Evolutionary conservation across 1,140 invertebrate genomes (phyloP), one percentile per base, ranked within the genome.

Genomic region (Apocrypta bakeri): DNA sequence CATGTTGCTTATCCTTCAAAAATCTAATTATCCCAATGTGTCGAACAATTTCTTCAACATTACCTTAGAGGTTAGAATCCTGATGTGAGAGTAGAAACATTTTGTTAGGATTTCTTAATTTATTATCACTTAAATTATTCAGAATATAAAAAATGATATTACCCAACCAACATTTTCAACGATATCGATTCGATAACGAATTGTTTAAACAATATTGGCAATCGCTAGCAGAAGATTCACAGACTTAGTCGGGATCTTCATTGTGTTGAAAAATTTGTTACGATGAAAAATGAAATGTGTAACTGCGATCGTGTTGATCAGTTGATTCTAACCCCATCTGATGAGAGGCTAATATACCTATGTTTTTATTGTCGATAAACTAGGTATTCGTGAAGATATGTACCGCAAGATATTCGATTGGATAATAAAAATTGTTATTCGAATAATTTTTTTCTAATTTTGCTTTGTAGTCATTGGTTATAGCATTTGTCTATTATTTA

Each of bases 1-100:
- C 90, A 91, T 90, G 21, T 76, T 87, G 61, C n/a, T 14, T 8
- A 42, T 72, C 27, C 74, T 83, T 74, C 40, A 33, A 6, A 21
- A n/a, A 29, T 14, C 25, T 74, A 69, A 29, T 68, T 78, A n/a
- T 21, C n/a, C n/a, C n/a, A n/a, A n/a, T n/a, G n/a, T n/a, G n/a
- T n/a, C n/a, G n/a, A n/a, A n/a, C n/a, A n/a, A 27, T 76, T 76
- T 56, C 2, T 42, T 48, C 3, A 42, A 42, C 40, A 24, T 27
- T 37, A 79, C 9, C 63, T 61, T 77, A 17, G 29, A 82, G 81
- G 81, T 77, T 82, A 82, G 56, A 77, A 66, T 25, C 27, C 33
- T 9, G 24, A n/a, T n/a, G 31, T 27, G 2, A 56, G n/a, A 33
- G 9, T 37, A 77, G 68, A 66, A 25, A 9, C 61, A 29, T 14